A percentile compares a stretch with the other conserved stretches of the same genome.
These are phyloP conservation scores for Cossypha niveicapilla DNA, from an alignment of 2,797 vertebrate species.

Conservation along the genomic window DNA sequence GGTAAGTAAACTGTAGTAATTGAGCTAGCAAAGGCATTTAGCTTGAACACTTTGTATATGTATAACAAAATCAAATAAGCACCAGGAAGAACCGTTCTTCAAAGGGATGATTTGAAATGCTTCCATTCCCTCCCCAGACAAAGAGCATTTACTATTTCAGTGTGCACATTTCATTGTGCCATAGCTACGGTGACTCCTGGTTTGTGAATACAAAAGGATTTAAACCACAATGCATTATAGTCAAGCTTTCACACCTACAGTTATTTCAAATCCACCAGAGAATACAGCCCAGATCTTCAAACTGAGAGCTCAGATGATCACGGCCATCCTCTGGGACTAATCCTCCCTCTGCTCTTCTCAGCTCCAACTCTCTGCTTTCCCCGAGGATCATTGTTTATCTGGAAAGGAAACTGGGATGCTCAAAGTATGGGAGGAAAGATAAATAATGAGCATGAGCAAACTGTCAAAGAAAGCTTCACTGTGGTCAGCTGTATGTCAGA, in stretches of 20 bases:
- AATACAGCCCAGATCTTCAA: conserved; percentile 12
- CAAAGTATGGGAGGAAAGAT: background rate
- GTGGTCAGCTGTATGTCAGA: background rate
- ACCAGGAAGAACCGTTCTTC: conserved; percentile 40
- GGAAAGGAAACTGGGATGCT: background rate
- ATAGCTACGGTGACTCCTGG: background rate
- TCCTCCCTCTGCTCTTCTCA: background rate
- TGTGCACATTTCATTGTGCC: background rate
- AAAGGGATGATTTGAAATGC: conserved; percentile 24
- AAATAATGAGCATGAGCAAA: background rate
- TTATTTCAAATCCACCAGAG: background rate
- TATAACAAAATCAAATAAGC: conserved; percentile 58
- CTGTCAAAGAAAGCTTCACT: background rate
- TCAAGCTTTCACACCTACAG: background rate
- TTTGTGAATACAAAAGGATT: conserved; percentile 10
- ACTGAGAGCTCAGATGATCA: background rate
- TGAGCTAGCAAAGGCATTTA: conserved; percentile 49
- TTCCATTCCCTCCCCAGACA: conserved; percentile 8
- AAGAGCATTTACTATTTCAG: background rate
- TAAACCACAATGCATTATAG: background rate
- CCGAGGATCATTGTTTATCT: background rate
- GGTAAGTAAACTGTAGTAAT: conserved; percentile 54
- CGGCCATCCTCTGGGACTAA: background rate
- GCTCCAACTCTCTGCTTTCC: background rate
- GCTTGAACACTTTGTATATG: conserved; percentile 28